A percentile compares a stretch with the other conserved stretches of the same genome.
Conservation (phyloP, 92 coral and sea anemone genomes). For the Phenganax marumi region DNA sequence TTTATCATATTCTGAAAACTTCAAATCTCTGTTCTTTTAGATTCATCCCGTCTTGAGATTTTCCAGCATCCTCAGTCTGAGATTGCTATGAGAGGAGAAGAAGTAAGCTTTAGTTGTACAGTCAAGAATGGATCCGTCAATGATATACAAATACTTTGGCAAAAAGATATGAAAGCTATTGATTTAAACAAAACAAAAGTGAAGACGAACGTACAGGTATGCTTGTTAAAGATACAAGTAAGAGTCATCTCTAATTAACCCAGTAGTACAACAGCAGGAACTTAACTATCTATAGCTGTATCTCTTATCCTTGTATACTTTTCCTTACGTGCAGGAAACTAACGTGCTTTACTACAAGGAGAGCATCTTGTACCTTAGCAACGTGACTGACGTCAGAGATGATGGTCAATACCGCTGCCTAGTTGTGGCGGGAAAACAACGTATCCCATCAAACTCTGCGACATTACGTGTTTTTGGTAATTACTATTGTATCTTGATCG, state of each 20-base stretch:
- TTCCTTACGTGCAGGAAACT: background rate
- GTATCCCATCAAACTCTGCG: constrained; percentile 26
- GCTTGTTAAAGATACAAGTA: background rate
- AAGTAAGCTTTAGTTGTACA: constrained; percentile 22
- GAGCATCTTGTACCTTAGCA: constrained; percentile 11
- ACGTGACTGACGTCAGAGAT: constrained; percentile 20
- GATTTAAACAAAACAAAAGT: constrained; percentile 11
- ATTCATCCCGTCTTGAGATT: constrained; percentile 32
- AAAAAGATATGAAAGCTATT: constrained; percentile 22
- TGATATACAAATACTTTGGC: constrained; percentile 23
- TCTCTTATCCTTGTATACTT: background rate
- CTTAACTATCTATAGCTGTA: no score
- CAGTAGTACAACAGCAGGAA: background rate
- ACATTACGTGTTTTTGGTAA: constrained; percentile 30
- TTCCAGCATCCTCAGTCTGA: constrained; percentile 9
- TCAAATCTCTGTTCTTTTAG: background rate
- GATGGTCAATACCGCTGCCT: constrained; percentile 28
- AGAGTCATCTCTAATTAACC: background rate
- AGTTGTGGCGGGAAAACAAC: constrained; percentile 12
- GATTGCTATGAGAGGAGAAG: constrained; percentile 26
- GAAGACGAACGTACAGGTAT: constrained; percentile 22
- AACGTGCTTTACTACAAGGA: background rate
- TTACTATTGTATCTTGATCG: background rate
- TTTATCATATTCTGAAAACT: background rate
- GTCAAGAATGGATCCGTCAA: constrained; percentile 36